Evolutionary conservation across 1,140 invertebrate genomes (phyloP), one percentile per base, ranked within the genome.

Genomic region (Caenorhabditis inopinata): DNA sequence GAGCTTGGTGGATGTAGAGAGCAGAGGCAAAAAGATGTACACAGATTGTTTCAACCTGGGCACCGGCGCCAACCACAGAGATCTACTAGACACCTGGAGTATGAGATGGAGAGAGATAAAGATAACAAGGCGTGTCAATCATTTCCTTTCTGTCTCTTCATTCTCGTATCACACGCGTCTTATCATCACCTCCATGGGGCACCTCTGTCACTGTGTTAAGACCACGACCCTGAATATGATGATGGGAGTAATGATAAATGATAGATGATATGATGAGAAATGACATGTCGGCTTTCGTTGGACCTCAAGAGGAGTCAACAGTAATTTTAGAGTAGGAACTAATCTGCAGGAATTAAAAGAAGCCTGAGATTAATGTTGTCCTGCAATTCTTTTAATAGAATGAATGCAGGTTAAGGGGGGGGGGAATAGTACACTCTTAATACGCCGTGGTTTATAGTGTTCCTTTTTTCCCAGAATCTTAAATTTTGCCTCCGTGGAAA

Each of bases 51-150:
- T 68, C 58, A 68, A 68, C 58, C 58, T 68, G 32, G 48, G 58
- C 9, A 38, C 11, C 58, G 32, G 58, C 58, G 58, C 58, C 58
- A 29, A 68, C 58, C 58, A 68, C 58, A 68, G 38, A 68, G 58
- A 68, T 18, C n/a, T 18, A 68, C 58, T 68, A 32, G 32, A 68
- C 58, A 68, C 58, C 7, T 35, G 9, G n/a, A 42, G 58, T 68
- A 68, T 68, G 11, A 38, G 32, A 38, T 7, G 9, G 11, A 68
- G 58, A 68, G 58, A 68, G 58, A 68, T 68, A 68, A 68, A 68
- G 58, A 68, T 68, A 68, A 68, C 58, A 68, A 68, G 58, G 58
- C 38, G 58, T 68, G 58, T 68, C 58, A 68, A 68, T 68, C 58
- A 68, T 68, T 68, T 68, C 58, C 38, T 38, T 68, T 68, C 32